Conservation (phyloP, 2,888 invertebrate species). For the Melolontha melolontha region DNA sequence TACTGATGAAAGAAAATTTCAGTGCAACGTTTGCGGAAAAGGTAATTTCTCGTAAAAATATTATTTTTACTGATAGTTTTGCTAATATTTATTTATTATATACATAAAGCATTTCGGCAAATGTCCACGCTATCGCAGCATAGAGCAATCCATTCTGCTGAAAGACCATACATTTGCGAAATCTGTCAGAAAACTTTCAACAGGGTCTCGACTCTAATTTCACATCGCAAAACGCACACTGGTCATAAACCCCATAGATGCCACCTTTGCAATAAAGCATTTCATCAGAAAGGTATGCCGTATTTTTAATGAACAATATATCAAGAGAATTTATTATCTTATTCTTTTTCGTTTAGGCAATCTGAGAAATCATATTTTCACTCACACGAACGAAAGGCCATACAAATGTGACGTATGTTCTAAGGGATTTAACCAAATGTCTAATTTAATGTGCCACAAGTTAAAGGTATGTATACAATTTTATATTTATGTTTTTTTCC, state of each 20-base stretch:
- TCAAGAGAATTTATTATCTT: background rate
- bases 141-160: conserved; percentile 82
- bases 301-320: background rate
- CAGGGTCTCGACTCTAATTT: conserved; percentile 83
- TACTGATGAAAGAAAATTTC: conserved; percentile 81
- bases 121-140: conserved; percentile 83
- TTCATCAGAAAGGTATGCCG: conserved; percentile 80
- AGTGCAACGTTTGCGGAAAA: conserved; percentile 80
- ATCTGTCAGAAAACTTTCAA: conserved; percentile 83
- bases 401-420: conserved; percentile 81
- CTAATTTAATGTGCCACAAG: conserved; percentile 83
- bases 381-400: conserved; percentile 82
- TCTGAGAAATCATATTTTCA: conserved; percentile 80
- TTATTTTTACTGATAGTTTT: conserved; percentile 11
- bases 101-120: conserved; percentile 72
- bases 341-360: conserved; percentile 69
- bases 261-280: conserved; percentile 80
- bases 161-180: conserved; percentile 80
- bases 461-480: conserved; percentile 68
- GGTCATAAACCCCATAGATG: conserved; percentile 80
- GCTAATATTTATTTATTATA: conserved; percentile 19
- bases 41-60: conserved; percentile 52
- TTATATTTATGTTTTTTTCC: conserved; percentile 1
- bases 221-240: conserved; percentile 82
- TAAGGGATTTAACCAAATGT: conserved; percentile 85